Conservation (phyloP, 2,888 invertebrate species). For the Endomychus coccineus region DNA sequence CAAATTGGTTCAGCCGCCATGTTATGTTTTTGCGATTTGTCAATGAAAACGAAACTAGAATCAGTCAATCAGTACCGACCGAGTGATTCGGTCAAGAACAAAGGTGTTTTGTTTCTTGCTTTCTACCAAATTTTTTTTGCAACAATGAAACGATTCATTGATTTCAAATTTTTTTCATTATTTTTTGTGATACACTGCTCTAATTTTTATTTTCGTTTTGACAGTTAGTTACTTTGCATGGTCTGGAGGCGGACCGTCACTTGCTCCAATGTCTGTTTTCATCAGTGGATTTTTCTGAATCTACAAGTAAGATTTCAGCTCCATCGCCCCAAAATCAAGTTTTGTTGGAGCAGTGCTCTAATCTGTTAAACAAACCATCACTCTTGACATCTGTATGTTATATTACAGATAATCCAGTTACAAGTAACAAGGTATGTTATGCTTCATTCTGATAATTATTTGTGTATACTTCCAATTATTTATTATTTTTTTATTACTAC, state of each 20-base stretch:
- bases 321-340: slow-evolving; percentile 60
- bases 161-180: not conserved
- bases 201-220: slow-evolving; percentile 33
- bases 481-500: no score
- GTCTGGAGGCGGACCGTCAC: slow-evolving; percentile 95
- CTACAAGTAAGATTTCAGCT: slow-evolving; percentile 52
- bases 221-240: slow-evolving; percentile 84
- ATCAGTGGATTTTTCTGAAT: slow-evolving; percentile 72
- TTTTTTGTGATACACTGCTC: slow-evolving; percentile 25
- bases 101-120: slow-evolving; percentile 34
- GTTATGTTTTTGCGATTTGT: slow-evolving; percentile 22
- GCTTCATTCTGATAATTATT: no score
- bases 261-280: slow-evolving; percentile 91
- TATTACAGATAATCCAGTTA: slow-evolving; percentile 75
- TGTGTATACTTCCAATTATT: no score
- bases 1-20: slow-evolving; percentile 26
- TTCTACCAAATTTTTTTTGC: slow-evolving; percentile 15
- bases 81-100: slow-evolving; percentile 30
- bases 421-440: slow-evolving; percentile 59
- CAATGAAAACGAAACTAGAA: no score
- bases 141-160: no score
- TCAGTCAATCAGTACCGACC: no score
- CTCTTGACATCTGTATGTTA: slow-evolving; percentile 83
- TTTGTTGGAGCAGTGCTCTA: slow-evolving; percentile 69
- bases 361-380: slow-evolving; percentile 76